A percentile compares a stretch with the other conserved stretches of the same genome.
phyloP scores from a whole-genome alignment of 2,888 invertebrate species.

The Noctua janthina region DNA sequence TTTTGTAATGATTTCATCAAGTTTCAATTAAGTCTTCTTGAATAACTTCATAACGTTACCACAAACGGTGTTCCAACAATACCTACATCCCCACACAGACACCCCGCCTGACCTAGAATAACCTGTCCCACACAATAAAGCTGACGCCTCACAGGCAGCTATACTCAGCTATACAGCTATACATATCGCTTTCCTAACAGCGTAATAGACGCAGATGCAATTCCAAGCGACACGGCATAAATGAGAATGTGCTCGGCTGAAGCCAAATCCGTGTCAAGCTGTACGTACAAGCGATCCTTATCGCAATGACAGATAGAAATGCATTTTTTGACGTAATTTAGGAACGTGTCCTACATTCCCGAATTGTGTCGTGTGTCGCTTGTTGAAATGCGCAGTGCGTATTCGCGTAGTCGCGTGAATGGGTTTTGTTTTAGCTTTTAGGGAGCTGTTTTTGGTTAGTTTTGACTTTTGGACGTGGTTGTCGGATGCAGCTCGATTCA shows the following conservation, averaged over 20 bases:
- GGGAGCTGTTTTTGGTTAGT: not conserved
- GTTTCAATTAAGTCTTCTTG: not conserved
- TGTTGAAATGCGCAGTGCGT: slow-evolving; percentile 40
- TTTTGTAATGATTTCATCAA: not conserved
- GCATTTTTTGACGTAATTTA: slow-evolving; percentile 53
- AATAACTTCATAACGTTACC: not conserved
- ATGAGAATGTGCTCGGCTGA: slow-evolving; percentile 43
- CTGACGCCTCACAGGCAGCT: slow-evolving; percentile 12
- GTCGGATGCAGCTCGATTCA: not conserved
- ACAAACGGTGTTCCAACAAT: not conserved
- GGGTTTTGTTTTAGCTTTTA: not conserved
- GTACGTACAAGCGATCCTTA: slow-evolving; percentile 46
- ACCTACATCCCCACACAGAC: not conserved
- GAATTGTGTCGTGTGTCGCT: not conserved
- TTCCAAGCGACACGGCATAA: slow-evolving; percentile 51
- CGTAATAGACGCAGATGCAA: slow-evolving; percentile 61
- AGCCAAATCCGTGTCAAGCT: slow-evolving; percentile 53
- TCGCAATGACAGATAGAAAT: slow-evolving; percentile 43
- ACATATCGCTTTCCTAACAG: slow-evolving; percentile 43
- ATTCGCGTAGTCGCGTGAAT: not conserved
- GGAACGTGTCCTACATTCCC: not conserved
- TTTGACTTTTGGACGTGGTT: not conserved
- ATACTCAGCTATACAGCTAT: slow-evolving; percentile 5
- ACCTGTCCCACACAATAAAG: slow-evolving; percentile 15
- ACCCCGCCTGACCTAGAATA: slow-evolving; percentile 25